phyloP scores from a whole-genome alignment of 2,888 invertebrate genomes.

The Pollenia amentaria region DNA sequence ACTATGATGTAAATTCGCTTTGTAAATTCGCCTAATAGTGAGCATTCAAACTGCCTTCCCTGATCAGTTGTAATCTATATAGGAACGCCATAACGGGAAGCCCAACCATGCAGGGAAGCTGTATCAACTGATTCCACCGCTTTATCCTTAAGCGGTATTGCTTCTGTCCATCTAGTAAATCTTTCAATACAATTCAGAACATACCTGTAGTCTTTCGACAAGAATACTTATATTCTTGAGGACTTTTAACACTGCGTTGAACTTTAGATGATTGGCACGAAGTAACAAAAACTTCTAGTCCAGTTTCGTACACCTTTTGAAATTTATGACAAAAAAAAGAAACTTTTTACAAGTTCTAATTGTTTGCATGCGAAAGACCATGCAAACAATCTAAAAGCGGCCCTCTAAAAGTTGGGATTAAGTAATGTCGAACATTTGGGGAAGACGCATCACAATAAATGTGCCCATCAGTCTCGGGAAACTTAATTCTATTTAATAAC shows the following conservation, averaged over 20 bases:
- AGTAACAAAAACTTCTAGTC: too few relatives aligned
- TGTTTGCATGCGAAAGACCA: slow-evolving; percentile 18
- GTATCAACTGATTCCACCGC: too few relatives aligned
- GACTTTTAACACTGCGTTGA: too few relatives aligned
- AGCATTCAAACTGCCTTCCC: too few relatives aligned
- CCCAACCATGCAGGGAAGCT: too few relatives aligned
- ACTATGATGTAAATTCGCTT: too few relatives aligned
- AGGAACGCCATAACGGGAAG: too few relatives aligned
- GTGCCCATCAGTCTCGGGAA: background rate
- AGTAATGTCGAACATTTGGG: slow-evolving; percentile 10
- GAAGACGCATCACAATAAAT: slow-evolving; percentile 4
- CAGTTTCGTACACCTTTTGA: too few relatives aligned
- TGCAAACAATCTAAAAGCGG: slow-evolving; percentile 2
- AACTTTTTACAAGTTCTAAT: slow-evolving; percentile 25
- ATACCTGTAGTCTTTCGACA: slow-evolving; percentile 7
- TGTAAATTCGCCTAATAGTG: too few relatives aligned
- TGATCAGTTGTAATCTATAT: too few relatives aligned
- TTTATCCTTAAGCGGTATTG: too few relatives aligned
- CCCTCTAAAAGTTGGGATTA: background rate
- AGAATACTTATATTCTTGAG: background rate
- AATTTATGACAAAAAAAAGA: slow-evolving; percentile 14
- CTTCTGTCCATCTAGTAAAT: slow-evolving; percentile 6
- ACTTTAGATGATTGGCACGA: too few relatives aligned
- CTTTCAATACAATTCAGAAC: slow-evolving; percentile 3
- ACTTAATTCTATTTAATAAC: slow-evolving; percentile 5